These are phyloP conservation scores for Drosophila nannoptera DNA, from an alignment of 1,140 invertebrate species.

Conservation along the genomic window DNA sequence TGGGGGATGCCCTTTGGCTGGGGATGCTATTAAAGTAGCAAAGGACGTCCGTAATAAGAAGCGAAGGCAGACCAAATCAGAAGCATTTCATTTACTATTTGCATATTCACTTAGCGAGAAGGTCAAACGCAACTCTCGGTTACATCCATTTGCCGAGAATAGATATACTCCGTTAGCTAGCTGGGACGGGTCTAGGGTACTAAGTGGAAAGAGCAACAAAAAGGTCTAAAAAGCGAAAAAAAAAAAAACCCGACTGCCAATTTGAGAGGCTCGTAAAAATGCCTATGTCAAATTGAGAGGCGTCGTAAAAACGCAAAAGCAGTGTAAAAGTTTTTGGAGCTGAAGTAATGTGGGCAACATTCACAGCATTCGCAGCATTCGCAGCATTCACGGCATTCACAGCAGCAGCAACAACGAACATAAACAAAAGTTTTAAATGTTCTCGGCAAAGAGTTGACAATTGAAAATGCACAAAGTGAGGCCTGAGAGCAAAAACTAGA, in stretches of 20 bases:
- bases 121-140: too few relatives aligned
- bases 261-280: constrained; percentile 62
- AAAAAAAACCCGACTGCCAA: constrained; percentile 40
- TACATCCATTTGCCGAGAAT: too few relatives aligned
- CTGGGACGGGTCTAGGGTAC: background rate
- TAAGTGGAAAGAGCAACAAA: constrained; percentile 15
- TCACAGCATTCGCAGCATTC: background rate
- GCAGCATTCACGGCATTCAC: constrained; percentile 8
- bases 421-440: constrained; percentile 38
- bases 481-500: constrained; percentile 6
- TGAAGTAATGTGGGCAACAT: constrained; percentile 42
- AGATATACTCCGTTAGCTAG: background rate
- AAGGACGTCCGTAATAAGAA: too few relatives aligned
- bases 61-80: too few relatives aligned
- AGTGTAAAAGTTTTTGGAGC: constrained; percentile 45
- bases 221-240: constrained; percentile 39
- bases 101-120: too few relatives aligned
- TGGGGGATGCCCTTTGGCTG: background rate
- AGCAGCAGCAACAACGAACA: background rate
- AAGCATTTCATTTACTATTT: too few relatives aligned
- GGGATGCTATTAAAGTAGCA: too few relatives aligned
- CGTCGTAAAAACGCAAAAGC: constrained; percentile 25
- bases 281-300: constrained; percentile 50
- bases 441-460: constrained; percentile 39
- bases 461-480: constrained; percentile 23